Evolutionary conservation across 2,888 invertebrate genomes (phyloP).

Genomic region (Ormyrus pomaceus): DNA sequence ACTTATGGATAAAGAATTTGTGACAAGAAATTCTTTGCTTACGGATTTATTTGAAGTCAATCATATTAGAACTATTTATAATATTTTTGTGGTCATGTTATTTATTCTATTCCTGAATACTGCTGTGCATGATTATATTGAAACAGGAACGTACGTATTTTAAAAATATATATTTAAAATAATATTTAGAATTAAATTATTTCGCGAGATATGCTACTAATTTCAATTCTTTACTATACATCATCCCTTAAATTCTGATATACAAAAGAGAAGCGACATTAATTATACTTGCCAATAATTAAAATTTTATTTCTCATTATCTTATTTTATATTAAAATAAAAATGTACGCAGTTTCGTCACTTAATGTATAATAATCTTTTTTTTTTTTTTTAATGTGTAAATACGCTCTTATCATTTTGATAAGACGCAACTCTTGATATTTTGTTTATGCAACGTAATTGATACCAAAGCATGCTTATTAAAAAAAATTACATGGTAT

Average conservation of each 20-base stretch:
- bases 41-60: slow-evolving; percentile 86
- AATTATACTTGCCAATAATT: background rate
- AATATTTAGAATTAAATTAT: too few species aligned
- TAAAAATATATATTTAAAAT: background rate
- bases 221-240: too few species aligned
- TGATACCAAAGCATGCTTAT: too few species aligned
- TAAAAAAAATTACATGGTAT: too few species aligned
- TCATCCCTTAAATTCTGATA: too few species aligned
- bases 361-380: too few species aligned
- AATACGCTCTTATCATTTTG: too few species aligned
- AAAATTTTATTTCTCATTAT: background rate
- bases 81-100: slow-evolving; percentile 88
- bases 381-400: too few species aligned
- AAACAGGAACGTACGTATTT: slow-evolving; percentile 84
- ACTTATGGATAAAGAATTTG: slow-evolving; percentile 82
- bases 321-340: background rate
- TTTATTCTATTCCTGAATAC: slow-evolving; percentile 85
- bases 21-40: slow-evolving; percentile 86
- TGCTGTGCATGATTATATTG: slow-evolving; percentile 83
- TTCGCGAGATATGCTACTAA: too few species aligned
- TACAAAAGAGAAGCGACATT: background rate
- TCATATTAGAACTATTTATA: slow-evolving; percentile 90
- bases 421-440: too few species aligned
- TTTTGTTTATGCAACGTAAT: too few species aligned
- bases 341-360: too few species aligned